Percentiles rank a stretch among this genome's conserved stretches.
Conservation (phyloP, 2,797 vertebrate genomes). For the Cyprinella venusta region DNA sequence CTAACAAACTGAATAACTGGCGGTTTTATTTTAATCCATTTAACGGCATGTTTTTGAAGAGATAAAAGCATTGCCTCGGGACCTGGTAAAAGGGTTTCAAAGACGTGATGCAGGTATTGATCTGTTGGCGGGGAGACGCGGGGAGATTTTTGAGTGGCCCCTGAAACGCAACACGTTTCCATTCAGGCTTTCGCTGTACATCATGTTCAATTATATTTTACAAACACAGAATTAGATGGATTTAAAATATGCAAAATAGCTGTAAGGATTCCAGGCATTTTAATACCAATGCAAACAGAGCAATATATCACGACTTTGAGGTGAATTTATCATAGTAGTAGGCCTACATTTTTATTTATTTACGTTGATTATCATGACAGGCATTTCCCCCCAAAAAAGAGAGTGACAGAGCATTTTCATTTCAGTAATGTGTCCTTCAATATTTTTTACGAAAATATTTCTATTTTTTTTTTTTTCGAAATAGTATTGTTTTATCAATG, state of each 20-base stretch:
- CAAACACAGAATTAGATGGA: neutral
- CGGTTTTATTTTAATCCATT: constrained; percentile 37
- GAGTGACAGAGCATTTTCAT: neutral
- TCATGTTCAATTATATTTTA: neutral
- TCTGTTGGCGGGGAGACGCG: constrained; percentile 23
- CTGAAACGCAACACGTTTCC: neutral
- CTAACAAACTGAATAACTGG: constrained; percentile 19
- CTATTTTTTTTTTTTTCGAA: neutral
- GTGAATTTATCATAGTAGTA: constrained; percentile 1
- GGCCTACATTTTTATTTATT: neutral
- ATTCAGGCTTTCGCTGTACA: constrained; percentile 8
- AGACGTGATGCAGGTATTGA: constrained; percentile 32
- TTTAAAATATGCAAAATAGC: constrained; percentile 32
- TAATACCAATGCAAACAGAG: constrained; percentile 20
- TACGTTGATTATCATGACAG: neutral
- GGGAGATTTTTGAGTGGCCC: neutral
- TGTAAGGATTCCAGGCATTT: constrained; percentile 15
- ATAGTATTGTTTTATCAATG: constrained; percentile 55
- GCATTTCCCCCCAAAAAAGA: neutral
- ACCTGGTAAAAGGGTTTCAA: constrained; percentile 44
- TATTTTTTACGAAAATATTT: neutral
- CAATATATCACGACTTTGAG: constrained; percentile 24
- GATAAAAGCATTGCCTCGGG: constrained; percentile 41
- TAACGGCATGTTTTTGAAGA: constrained; percentile 43
- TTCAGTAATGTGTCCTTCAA: neutral